Base-by-base conservation (phyloP, 2,888 invertebrate genomes). In the Nomada lathburiana region DNA sequence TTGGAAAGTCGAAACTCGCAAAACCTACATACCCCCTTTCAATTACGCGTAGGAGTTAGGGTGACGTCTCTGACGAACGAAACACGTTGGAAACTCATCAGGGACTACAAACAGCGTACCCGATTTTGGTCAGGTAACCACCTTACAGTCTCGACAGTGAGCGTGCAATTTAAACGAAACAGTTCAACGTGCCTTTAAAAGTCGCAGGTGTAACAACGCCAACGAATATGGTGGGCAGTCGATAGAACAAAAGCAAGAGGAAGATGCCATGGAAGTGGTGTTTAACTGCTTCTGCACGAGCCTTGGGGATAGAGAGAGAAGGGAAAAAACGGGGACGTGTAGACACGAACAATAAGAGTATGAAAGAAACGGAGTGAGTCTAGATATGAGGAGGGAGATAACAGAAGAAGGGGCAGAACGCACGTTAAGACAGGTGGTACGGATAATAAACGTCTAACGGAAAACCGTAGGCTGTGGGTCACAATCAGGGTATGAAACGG, bases 361-460 rank as follows among this genome's bases (percentile, higher is more conserved):
- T 1, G 63, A 70, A 20, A 50, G 63, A 62, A 78, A 74, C 53
- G 50, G 62, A 62, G 78, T 60, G 29, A 53, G 60, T 62, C 52
- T 57, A 69, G 88, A 86, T 84, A 64, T 20, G 68, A 82, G 68
- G 63, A 62, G 71, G 59, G 26, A 86, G 88, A 86, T 87, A 88
- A 87, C 76, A 83, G 78, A 87, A 82, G 80, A 76, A 77, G 88
- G 87, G 77, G 82, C 74, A 80, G 80, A 79, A 74, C 53, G 65
- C 69, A 79, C 82, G 88, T 82, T 80, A 81, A 88, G 84, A 87
- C 87, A 87, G 88, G 88, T 87, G 87, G 83, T 82, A 76, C 72
- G 86, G 82, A 88, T 87, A 87, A 84, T 86, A 87, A 36, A 87
- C 44, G 76, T 80, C 86, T 88, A 87, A 87, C 87, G 87, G 87